Base-by-base conservation (phyloP, 2,888 invertebrate genomes). In the Sceliomorpha sp. region DNA sequence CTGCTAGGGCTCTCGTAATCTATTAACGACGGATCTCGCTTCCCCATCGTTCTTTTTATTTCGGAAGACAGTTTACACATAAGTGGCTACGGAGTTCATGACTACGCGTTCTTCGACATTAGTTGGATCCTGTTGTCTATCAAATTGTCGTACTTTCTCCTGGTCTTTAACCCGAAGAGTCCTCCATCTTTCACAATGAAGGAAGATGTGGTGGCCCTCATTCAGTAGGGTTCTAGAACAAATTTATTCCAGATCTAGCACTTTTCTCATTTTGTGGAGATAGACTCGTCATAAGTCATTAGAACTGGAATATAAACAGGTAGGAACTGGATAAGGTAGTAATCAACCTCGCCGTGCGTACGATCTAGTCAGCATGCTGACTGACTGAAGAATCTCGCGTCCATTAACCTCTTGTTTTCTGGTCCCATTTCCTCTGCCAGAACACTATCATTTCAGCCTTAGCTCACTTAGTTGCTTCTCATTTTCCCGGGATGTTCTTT, bases 191-290 rank as follows among this genome's bases (percentile, higher is more conserved):
- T 37, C 36, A 12, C 74, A 76, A 0, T 42, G 5, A 32, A 73
- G 72, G 36, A 74, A 59, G 1, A 68, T 72, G 45, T 72, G 72
- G 8, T 58, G n/a, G 3, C 47, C 70, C 34, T 64, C 42, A 26
- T 74, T 67, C 9, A n/a, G 7, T 1, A 12, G 2, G 9, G 4
- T 6, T 1, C 31, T 26, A 34, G 70, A 67, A 29, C 58, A 62
- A 1, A 4, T 17, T 15, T 70, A 70, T 10, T 8, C 9, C 6
- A 60, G 67, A 8, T 26, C 39, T 1, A 20, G 15, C 10, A 26
- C 29, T 7, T 44, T 51, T 7, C 56, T 56, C 36, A 70, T 64
- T 10, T 5, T 66, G 13, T 56, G 20, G 1, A 75, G 60, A 40
- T 75, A 76, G 12, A 20, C n/a, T 1, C 8, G 1, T 3, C 17